phyloP scores from a whole-genome alignment of 2,113 vertebrate species.

The Triplophysa tibetana region DNA sequence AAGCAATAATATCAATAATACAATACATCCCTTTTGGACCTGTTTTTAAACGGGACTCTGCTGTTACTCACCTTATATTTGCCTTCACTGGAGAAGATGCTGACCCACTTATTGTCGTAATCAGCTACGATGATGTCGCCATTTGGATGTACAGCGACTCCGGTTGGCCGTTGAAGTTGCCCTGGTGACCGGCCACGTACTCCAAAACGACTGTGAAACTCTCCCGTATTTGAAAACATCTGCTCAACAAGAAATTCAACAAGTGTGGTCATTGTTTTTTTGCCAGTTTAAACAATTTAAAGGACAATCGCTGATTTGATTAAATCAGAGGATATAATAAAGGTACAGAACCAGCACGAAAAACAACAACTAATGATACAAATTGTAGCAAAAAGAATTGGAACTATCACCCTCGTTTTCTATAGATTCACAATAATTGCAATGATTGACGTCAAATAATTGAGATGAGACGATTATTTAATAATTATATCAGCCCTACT shows the following conservation, averaged over 20 bases:
- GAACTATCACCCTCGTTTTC: no score
- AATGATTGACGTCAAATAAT: no score
- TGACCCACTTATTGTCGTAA: constrained; percentile 99
- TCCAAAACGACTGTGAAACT: constrained; percentile 94
- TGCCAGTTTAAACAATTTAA: no score
- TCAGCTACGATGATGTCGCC: constrained; percentile 98
- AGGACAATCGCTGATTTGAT: no score
- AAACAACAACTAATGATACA: no score
- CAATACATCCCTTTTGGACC: neutral
- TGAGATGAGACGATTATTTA: no score
- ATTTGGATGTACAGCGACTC: constrained; percentile 92
- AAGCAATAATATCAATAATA: neutral
- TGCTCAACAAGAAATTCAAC: constrained; percentile 53
- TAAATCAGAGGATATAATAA: no score
- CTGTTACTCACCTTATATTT: constrained; percentile 89
- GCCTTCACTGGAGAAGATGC: constrained; percentile 95
- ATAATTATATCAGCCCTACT: no score
- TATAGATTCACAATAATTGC: no score
- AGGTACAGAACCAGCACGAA: no score
- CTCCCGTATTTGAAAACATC: constrained; percentile 95
- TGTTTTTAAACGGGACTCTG: neutral
- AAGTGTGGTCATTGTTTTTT: neutral
- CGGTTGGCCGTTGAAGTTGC: constrained; percentile 93
- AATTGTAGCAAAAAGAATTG: no score
- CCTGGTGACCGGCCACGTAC: constrained; percentile 91